Conservation (phyloP, 2,113 vertebrate species). For the Cinclus mexicanus region DNA sequence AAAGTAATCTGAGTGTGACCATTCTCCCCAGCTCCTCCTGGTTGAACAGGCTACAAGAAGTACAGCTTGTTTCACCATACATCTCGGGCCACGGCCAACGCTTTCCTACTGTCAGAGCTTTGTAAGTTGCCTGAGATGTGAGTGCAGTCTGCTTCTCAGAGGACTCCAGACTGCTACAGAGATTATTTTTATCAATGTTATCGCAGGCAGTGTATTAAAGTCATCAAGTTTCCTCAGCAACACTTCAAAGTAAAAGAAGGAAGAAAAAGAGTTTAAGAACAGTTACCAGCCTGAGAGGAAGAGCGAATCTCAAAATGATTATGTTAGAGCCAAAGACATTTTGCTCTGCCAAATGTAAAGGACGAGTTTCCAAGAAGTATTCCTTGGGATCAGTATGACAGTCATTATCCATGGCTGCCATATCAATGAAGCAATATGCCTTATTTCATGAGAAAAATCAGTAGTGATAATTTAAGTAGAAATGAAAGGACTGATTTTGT, state of each 20-base stretch:
- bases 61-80: not conserved
- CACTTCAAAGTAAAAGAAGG: not conserved
- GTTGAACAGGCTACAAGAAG: not conserved
- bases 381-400: not conserved
- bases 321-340: not conserved
- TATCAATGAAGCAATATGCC: not conserved
- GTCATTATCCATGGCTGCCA: not conserved
- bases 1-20: not conserved
- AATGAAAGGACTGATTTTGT: not conserved
- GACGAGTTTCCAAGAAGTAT: not conserved
- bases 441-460: not conserved
- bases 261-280: not conserved
- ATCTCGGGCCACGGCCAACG: accelerated
- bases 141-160: not conserved
- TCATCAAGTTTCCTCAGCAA: not conserved
- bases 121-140: not conserved
- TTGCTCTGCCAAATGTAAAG: not conserved
- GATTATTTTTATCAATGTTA: not conserved
- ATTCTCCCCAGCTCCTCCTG: not conserved
- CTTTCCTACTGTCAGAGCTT: not conserved
- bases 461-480: not conserved
- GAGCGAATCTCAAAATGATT: not conserved
- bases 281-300: not conserved
- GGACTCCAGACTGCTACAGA: not conserved
- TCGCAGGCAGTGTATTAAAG: not conserved